Evolutionary conservation across 2,888 invertebrate species (phyloP).

Genomic region (Invenusta paracnida): DNA sequence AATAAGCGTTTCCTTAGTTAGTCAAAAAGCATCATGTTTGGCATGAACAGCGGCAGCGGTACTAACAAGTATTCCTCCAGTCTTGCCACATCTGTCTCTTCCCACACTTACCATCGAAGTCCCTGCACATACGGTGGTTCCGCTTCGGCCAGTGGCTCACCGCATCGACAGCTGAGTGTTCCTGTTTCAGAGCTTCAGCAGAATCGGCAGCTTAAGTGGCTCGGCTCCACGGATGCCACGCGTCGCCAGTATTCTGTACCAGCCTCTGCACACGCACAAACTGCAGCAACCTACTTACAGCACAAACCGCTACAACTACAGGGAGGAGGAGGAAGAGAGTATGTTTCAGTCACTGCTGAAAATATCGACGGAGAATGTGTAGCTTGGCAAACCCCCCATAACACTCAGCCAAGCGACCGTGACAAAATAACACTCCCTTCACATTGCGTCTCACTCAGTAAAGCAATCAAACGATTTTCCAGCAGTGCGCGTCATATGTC

Average conservation of each 20-base stretch:
- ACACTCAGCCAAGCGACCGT: not conserved
- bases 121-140: not conserved
- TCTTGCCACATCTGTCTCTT: not conserved
- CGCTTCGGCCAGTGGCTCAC: not conserved
- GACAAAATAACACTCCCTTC: not conserved
- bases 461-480: not conserved
- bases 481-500: not conserved
- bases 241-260: not conserved
- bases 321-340: not conserved
- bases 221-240: not conserved
- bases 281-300: not conserved
- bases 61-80: not conserved
- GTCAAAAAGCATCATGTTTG: slow-evolving; percentile 13
- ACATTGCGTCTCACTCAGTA: not conserved
- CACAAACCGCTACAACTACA: not conserved
- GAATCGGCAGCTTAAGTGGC: not conserved
- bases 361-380: not conserved
- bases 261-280: not conserved
- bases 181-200: not conserved
- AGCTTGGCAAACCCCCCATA: not conserved
- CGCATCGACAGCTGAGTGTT: not conserved
- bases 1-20: too few species aligned
- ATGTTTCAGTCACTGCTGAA: not conserved
- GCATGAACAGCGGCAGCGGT: not conserved
- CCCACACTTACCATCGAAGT: not conserved